These are phyloP conservation scores for Alces alces DNA, from an alignment of 2,113 vertebrate genomes.

Conservation along the genomic window DNA sequence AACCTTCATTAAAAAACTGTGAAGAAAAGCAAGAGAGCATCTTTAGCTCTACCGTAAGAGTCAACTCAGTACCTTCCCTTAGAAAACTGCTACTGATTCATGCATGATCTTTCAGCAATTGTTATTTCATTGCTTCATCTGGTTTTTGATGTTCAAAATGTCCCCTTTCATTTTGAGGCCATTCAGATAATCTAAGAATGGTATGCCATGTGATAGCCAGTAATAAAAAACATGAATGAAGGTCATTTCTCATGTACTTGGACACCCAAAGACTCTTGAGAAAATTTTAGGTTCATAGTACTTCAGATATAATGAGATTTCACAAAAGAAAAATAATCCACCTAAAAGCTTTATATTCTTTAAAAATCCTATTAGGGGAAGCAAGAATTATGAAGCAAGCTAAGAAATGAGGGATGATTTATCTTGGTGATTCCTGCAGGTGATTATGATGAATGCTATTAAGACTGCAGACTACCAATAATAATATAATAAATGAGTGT, in stretches of 20 bases:
- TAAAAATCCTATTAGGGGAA: neutral
- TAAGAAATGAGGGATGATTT: neutral
- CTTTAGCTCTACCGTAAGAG: neutral
- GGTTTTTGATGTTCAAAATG: neutral
- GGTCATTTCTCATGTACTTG: neutral
- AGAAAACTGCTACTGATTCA: neutral
- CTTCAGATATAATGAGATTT: conserved; percentile 4
- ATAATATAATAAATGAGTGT: neutral
- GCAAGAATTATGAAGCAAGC: neutral
- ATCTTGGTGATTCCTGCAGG: neutral
- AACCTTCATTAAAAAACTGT: neutral
- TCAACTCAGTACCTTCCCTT: neutral
- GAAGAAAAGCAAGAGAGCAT: neutral
- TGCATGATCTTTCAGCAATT: neutral
- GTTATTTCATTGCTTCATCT: neutral
- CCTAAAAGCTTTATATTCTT: neutral
- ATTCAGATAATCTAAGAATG: neutral
- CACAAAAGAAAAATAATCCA: neutral
- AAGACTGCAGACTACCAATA: neutral
- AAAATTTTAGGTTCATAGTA: neutral
- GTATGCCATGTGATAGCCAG: neutral
- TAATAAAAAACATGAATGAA: neutral
- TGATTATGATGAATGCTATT: neutral
- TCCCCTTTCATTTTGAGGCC: neutral
- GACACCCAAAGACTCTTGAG: neutral